These are phyloP conservation scores for Polyommatus iphigenia DNA, from an alignment of 2,888 invertebrate genomes.

Conservation along the genomic window DNA sequence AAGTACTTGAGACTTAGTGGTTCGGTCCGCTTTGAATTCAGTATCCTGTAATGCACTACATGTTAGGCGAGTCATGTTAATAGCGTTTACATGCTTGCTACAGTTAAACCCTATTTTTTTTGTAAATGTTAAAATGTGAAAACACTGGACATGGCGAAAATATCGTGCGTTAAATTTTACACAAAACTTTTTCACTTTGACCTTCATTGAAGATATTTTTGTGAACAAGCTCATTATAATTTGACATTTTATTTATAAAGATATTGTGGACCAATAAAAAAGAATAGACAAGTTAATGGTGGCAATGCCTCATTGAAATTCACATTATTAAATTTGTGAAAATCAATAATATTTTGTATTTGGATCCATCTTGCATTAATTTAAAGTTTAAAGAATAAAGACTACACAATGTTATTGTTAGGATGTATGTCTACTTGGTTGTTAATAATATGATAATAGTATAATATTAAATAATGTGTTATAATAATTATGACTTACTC, in stretches of 20 bases:
- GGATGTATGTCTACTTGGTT: slow-evolving; percentile 1
- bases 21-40: slow-evolving; percentile 84
- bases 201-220: not conserved
- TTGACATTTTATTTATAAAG: not conserved
- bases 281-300: not conserved
- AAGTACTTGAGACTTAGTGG: slow-evolving; percentile 88
- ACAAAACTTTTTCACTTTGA: not conserved
- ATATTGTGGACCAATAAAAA: not conserved
- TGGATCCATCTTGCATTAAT: not conserved
- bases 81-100: slow-evolving; percentile 71
- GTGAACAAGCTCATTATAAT: not conserved
- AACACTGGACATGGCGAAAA: not conserved
- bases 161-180: not conserved
- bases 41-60: slow-evolving; percentile 85
- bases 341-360: not conserved
- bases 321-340: not conserved
- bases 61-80: slow-evolving; percentile 74
- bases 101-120: slow-evolving; percentile 16
- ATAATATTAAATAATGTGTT: not conserved
- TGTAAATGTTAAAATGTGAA: not conserved
- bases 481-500: slow-evolving; percentile 79
- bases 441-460: not conserved
- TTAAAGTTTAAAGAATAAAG: not conserved
- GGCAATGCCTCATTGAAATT: not conserved
- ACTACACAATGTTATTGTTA: slow-evolving; percentile 14